A percentile compares a stretch with the other conserved stretches of the same genome.
phyloP scores from a whole-genome alignment of 2,797 vertebrate genomes.

The Clamator glandarius region DNA sequence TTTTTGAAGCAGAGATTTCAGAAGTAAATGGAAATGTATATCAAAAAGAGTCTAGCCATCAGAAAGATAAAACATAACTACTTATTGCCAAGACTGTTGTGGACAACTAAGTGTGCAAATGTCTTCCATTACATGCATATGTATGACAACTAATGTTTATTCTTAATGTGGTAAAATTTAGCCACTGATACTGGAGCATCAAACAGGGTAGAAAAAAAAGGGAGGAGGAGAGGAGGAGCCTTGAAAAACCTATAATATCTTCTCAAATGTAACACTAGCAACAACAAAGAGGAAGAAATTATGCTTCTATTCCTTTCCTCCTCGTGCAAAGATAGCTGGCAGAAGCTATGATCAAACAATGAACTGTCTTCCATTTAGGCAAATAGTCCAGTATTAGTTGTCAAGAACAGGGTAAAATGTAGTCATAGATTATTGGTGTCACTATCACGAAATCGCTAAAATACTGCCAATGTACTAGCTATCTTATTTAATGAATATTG shows the following conservation, averaged over 20 bases:
- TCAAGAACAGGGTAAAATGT: not conserved
- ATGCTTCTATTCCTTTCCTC: not conserved
- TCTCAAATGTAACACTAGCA: not conserved
- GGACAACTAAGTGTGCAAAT: not conserved
- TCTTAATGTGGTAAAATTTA: not conserved
- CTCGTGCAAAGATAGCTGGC: not conserved
- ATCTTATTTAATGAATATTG: not conserved
- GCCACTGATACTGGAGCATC: not conserved
- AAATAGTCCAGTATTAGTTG: not conserved
- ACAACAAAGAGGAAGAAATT: not conserved
- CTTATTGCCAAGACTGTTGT: not conserved
- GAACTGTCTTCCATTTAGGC: not conserved
- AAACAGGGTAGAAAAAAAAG: not conserved
- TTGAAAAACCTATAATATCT: not conserved
- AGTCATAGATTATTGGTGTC: not conserved
- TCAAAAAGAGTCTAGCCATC: not conserved
- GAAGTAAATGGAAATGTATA: not conserved
- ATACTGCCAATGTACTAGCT: not conserved
- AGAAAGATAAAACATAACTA: not conserved
- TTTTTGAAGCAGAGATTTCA: not conserved
- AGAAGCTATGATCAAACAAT: not conserved
- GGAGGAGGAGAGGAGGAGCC: accelerated
- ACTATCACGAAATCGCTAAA: not conserved
- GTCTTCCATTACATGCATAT: not conserved
- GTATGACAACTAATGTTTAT: not conserved